Base-by-base conservation (phyloP, 2,113 vertebrate species). In the Calidris pygmaea region DNA sequence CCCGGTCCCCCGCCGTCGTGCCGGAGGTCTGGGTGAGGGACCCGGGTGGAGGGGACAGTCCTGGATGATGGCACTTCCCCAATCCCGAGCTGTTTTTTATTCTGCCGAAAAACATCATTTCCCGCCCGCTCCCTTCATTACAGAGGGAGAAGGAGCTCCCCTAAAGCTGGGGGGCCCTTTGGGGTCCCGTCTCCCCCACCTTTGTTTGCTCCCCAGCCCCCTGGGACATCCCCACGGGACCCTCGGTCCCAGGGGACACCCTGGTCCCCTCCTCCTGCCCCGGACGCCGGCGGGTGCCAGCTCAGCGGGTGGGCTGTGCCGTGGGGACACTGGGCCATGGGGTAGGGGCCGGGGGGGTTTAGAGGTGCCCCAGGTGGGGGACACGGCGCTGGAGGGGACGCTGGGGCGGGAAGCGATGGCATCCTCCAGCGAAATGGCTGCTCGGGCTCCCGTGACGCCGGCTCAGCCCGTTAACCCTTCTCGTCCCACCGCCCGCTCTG, bases 321-420 rank as follows among this genome's bases (percentile, higher is more conserved):
- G 15, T 1, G 1, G 12, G 47, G 39, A 4, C 0, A 2, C 22
- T 32, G 39, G 34, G 22, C 41, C 41, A 4, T 3, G 53, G 53
- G 18, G 34, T 35, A 23, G 34, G 26, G 41, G 13, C 4, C 34
- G 23, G 3, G 2, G 10, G 30, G 20, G 4, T 1, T 37, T 12
- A 9, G 43, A 6, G 35, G 12, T 50, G 74, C 29, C 41, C 8
- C 41, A 12, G 72, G 15, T 6, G 45, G 27, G 65, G 58, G 39
- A 3, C 1, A 1, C 19, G 2, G 56, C 3, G 3, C 52, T 41
- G 58, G 22, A 62, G 62, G 48, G 60, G 76, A 48, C 4, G 4
- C 17, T 17, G 37, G 5, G 17, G 26, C 5, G 37, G 14, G 26
- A 32, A 78, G 43, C 18, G 6, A 9, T 56, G 29, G 5, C 48